Base-by-base conservation (phyloP, 2,113 vertebrate species). In the Chaenogobius annularis region DNA sequence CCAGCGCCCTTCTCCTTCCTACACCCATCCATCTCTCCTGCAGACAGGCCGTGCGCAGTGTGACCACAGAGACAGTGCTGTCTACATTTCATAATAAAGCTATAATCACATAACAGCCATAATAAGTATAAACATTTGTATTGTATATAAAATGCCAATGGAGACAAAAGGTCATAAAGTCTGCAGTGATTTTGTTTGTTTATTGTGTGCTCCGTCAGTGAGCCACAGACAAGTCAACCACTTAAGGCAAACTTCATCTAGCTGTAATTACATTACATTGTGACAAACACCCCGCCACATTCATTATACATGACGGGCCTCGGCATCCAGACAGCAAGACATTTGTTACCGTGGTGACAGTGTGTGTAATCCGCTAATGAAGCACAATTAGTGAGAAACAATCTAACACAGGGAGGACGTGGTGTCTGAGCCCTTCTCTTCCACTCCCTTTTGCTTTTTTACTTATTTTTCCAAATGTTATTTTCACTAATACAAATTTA, bases 321-420 rank as follows among this genome's bases (percentile, higher is more conserved):
- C 84, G 17, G 85, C 86, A 85, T 77, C 85, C 84, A 78, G 78
- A 90, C 89, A 81, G 89, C 85, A 87, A 89, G 84, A 89, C 83
- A 85, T 90, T 88, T 90, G 80, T 91, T 90, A 93, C 80, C 75
- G 78, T 88, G 88, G 88, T 90, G 92, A 90, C 86, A 90, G 93
- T 91, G 80, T 87, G 86, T 90, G 89, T 91, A 93, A 93, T 93
- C 93, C 89, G 76, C 91, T 90, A 89, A 91, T 89, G 87, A 93
- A 90, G 67, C 71, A 77, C 85, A 89, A 83, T 87, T 85, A 93
- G 70, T 54, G 73, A 89, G 91, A 90, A 90, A 88, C 92, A 91
- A 92, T 92, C 90, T 89, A 90, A 92, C 91, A 93, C 80, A 76
- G 85, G 85, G 87, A 71, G 72, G 80, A 90, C 61, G 83, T 82